phyloP scores from a whole-genome alignment of 2,113 vertebrate genomes.

The Eupsittula cactorum region DNA sequence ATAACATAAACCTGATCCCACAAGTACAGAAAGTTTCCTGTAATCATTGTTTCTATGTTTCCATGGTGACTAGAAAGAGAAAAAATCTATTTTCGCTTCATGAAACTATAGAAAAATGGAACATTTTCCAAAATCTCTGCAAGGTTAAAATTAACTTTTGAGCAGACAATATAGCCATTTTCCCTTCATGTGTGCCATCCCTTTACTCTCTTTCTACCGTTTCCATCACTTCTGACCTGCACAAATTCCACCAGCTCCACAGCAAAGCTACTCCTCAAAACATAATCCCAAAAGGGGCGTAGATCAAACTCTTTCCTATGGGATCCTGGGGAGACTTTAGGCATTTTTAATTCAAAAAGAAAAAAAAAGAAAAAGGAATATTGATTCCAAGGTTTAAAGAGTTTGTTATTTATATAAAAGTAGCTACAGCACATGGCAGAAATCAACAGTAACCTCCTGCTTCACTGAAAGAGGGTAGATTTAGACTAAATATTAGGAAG shows the following conservation, averaged over 20 bases:
- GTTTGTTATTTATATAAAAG: neutral
- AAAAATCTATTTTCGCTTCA: neutral
- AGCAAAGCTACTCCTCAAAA: neutral
- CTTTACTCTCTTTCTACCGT: neutral
- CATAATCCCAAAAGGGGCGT: neutral
- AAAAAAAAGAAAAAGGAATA: neutral
- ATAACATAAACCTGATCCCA: neutral
- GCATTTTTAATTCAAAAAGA: neutral
- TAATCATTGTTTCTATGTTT: slow-evolving; percentile 35
- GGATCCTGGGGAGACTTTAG: neutral
- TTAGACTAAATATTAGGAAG: neutral
- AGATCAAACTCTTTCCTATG: neutral
- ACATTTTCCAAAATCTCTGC: neutral
- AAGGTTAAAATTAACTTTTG: slow-evolving; percentile 5
- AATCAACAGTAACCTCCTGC: neutral
- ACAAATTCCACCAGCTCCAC: neutral
- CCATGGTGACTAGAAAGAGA: slow-evolving; percentile 18
- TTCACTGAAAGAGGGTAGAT: neutral
- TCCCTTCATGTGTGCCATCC: neutral
- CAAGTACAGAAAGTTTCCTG: slow-evolving; percentile 7
- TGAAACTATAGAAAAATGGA: neutral
- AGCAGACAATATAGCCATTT: neutral
- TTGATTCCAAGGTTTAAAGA: neutral
- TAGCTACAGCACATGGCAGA: neutral
- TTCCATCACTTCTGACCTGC: neutral